Percentiles rank a stretch among this genome's conserved stretches.
phyloP scores from a whole-genome alignment of 2,113 vertebrate genomes.

The Pedetes capensis region DNA sequence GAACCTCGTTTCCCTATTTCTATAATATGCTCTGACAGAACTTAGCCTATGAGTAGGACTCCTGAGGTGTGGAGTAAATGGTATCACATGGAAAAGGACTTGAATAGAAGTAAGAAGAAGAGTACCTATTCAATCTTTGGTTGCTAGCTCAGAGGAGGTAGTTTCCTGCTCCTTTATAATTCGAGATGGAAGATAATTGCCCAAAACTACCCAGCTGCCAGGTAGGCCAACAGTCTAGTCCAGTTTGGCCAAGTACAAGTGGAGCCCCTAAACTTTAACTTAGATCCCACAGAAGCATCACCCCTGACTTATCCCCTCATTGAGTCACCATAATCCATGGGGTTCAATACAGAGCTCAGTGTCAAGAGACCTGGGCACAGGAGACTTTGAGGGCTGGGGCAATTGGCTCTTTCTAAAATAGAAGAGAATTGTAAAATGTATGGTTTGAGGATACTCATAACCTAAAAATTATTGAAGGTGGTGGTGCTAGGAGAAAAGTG shows the following conservation, averaged over 20 bases:
- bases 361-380: background rate
- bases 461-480: background rate
- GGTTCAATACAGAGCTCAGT: background rate
- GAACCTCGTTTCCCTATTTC: background rate
- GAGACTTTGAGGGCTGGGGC: background rate
- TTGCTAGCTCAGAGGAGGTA: background rate
- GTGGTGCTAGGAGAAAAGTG: background rate
- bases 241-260: too few relatives aligned
- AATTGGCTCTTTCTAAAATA: background rate
- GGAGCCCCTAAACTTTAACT: background rate
- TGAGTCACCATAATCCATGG: fast-evolving
- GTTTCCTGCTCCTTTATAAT: background rate
- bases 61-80: background rate
- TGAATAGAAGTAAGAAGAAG: background rate
- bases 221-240: background rate
- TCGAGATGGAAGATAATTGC: background rate
- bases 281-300: background rate
- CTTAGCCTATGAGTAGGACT: background rate
- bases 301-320: too few relatives aligned
- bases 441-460: background rate
- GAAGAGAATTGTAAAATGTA: background rate
- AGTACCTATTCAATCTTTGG: background rate
- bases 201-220: background rate
- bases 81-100: background rate
- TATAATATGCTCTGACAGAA: background rate